Conservation (phyloP, 2,888 invertebrate genomes). For the Cryptus viduatorius region DNA sequence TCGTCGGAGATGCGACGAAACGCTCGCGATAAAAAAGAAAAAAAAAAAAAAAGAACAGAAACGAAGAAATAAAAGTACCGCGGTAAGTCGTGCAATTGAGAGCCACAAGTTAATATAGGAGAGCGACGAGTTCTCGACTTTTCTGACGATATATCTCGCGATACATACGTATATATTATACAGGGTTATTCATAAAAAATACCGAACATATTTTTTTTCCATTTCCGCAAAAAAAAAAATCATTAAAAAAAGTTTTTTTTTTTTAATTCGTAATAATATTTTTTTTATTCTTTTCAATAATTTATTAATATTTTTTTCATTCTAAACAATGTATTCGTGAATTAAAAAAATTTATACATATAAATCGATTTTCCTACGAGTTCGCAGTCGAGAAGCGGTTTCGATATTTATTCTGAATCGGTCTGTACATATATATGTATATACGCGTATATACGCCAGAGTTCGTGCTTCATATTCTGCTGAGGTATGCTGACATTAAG, state of each 20-base stretch:
- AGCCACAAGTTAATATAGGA: constrained; percentile 57
- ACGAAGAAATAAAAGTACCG: not conserved
- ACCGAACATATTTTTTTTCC: no score
- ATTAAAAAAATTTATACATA: no score
- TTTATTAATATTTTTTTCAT: no score
- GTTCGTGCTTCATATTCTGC: constrained; percentile 42
- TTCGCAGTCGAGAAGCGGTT: no score
- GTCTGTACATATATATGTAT: not conserved
- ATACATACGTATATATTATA: not conserved
- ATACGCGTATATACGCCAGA: not conserved
- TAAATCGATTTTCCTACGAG: no score
- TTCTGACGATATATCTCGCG: not conserved
- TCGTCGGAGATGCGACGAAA: not conserved
- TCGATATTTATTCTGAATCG: no score
- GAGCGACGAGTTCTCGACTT: constrained; percentile 42
- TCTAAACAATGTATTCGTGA: no score
- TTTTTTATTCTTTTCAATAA: no score
- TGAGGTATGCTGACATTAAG: constrained; percentile 53
- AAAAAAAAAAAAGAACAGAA: not conserved
- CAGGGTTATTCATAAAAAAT: no score
- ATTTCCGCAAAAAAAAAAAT: no score
- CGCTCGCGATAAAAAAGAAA: not conserved
- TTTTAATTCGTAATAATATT: no score
- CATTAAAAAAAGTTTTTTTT: no score
- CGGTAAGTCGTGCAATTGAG: constrained; percentile 43